phyloP scores from a whole-genome alignment of 2,888 invertebrate species.

The Dryocosmus kuriphilus region DNA sequence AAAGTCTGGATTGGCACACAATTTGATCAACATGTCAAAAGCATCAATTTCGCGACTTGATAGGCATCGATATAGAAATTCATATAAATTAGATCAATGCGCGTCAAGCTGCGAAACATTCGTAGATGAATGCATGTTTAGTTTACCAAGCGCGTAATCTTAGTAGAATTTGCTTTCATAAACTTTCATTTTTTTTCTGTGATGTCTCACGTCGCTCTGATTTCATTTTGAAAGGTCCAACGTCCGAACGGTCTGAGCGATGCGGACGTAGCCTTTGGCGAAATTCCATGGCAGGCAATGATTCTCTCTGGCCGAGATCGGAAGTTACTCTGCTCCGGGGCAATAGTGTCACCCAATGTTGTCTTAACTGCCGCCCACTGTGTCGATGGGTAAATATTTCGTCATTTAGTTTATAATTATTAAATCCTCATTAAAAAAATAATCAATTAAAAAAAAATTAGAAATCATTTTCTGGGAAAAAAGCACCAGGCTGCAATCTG shows the following conservation, averaged over 20 bases:
- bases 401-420: neutral
- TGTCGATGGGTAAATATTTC: constrained; percentile 84
- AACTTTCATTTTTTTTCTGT: constrained; percentile 45
- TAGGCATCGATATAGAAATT: constrained; percentile 15
- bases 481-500: neutral
- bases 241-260: constrained; percentile 62
- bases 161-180: constrained; percentile 43
- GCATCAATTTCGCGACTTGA: neutral
- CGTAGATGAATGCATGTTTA: constrained; percentile 37
- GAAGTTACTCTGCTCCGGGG: constrained; percentile 88
- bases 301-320: constrained; percentile 85
- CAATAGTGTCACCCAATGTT: constrained; percentile 86
- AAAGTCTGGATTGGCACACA: neutral
- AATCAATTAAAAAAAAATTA: neutral
- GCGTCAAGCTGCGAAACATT: constrained; percentile 37
- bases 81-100: constrained; percentile 6
- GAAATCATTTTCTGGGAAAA: neutral
- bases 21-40: neutral
- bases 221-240: constrained; percentile 60
- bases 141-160: constrained; percentile 31
- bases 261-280: constrained; percentile 86
- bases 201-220: constrained; percentile 11
- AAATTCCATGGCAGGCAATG: constrained; percentile 94
- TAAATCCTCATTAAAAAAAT: neutral
- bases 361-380: constrained; percentile 90